Evolutionary conservation across 2,888 invertebrate species (phyloP).

Genomic region (Cylindroiulus punctatus): DNA sequence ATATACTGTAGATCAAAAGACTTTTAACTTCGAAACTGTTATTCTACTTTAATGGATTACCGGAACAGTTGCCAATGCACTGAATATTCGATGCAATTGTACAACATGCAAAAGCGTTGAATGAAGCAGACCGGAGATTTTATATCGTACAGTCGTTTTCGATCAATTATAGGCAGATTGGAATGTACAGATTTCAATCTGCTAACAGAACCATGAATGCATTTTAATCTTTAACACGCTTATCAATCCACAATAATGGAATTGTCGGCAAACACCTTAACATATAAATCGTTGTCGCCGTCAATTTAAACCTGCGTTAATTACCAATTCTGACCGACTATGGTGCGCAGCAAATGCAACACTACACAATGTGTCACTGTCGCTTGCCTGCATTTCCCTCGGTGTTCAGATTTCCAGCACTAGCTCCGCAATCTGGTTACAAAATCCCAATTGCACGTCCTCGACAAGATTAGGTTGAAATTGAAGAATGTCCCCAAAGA

Average conservation of each 20-base stretch:
- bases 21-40: not conserved
- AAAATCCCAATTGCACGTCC: constrained; percentile 26
- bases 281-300: not conserved
- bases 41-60: not conserved
- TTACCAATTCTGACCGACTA: not conserved
- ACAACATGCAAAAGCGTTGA: not conserved
- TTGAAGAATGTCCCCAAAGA: constrained; percentile 18
- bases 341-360: not conserved
- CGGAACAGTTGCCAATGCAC: not conserved
- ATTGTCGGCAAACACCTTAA: not conserved
- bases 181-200: no score
- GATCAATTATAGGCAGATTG: no score
- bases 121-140: no score
- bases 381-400: not conserved
- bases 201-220: no score
- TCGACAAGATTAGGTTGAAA: constrained; percentile 16
- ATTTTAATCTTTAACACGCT: no score
- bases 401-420: not conserved
- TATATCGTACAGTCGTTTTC: no score
- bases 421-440: not conserved
- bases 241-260: no score
- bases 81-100: not conserved
- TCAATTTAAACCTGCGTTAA: not conserved
- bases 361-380: not conserved
- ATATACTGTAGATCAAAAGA: not conserved